Evolutionary conservation across 2,113 vertebrate genomes (phyloP).

Genomic region (Paratilapia polleni): DNA sequence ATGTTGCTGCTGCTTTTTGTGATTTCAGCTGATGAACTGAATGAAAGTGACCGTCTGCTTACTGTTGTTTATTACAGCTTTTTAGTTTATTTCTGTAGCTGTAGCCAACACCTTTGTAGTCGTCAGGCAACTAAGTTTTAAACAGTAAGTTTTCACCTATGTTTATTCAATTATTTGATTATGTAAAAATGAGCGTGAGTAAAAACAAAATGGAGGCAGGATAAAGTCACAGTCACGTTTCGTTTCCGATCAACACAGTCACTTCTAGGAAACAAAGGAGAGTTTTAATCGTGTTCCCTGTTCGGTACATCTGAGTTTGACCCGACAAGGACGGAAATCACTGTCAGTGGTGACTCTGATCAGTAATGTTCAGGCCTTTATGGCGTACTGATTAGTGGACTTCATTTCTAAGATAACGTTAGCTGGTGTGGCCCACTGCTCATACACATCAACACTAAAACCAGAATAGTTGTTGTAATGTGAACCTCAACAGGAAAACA

Average conservation of each 20-base stretch:
- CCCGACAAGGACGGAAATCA: neutral
- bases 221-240: neutral
- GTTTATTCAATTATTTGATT: no score
- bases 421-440: neutral
- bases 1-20: neutral
- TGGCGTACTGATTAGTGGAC: no score
- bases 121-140: neutral
- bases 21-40: neutral
- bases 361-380: no score
- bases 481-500: neutral
- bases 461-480: neutral
- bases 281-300: neutral
- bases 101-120: neutral
- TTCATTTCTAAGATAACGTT: neutral
- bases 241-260: no score
- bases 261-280: no score
- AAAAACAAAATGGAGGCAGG: neutral
- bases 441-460: neutral
- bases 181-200: no score
- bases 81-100: neutral
- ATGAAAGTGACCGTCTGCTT: neutral
- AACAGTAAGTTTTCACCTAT: neutral
- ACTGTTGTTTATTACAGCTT: neutral
- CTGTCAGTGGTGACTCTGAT: no score
- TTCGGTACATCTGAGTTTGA: neutral